Percentiles rank a stretch among this genome's conserved stretches.
phyloP scores from a whole-genome alignment of 2,888 invertebrate species.

The Chrysodeixis includens region DNA sequence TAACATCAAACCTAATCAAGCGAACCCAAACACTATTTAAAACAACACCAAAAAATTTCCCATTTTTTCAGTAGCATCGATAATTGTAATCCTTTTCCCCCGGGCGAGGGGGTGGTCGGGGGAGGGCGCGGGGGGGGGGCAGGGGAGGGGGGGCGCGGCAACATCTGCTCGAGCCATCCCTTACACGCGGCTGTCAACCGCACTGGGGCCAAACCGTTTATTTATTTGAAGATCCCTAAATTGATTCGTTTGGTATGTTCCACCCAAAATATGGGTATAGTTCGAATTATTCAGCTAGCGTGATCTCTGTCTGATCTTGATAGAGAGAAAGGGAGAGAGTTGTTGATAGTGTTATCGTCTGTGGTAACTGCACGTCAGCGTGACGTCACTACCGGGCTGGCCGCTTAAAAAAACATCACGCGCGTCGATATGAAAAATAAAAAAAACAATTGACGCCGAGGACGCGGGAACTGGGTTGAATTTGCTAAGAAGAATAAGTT shows the following conservation, averaged over 20 bases:
- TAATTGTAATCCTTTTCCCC: constrained; percentile 70
- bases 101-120: constrained; percentile 29
- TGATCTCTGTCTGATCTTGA: background rate
- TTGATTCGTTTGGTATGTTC: constrained; percentile 82
- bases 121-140: constrained; percentile 28
- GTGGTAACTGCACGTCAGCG: too few relatives aligned
- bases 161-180: constrained; percentile 82
- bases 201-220: constrained; percentile 73
- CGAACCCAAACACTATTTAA: constrained; percentile 50
- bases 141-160: constrained; percentile 56
- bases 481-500: too few relatives aligned
- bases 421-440: too few relatives aligned
- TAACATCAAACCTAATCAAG: constrained; percentile 22
- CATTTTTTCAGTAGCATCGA: constrained; percentile 63
- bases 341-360: background rate
- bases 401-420: too few relatives aligned
- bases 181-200: constrained; percentile 82
- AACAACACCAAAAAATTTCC: constrained; percentile 44
- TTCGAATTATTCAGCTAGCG: constrained; percentile 11
- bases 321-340: background rate
- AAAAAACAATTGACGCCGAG: too few relatives aligned
- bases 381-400: too few relatives aligned
- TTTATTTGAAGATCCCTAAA: constrained; percentile 78
- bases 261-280: constrained; percentile 37
- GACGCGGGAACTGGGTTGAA: too few relatives aligned